Evolutionary conservation across 1,140 invertebrate species (phyloP).

Genomic region (Harpegnathos saltator): DNA sequence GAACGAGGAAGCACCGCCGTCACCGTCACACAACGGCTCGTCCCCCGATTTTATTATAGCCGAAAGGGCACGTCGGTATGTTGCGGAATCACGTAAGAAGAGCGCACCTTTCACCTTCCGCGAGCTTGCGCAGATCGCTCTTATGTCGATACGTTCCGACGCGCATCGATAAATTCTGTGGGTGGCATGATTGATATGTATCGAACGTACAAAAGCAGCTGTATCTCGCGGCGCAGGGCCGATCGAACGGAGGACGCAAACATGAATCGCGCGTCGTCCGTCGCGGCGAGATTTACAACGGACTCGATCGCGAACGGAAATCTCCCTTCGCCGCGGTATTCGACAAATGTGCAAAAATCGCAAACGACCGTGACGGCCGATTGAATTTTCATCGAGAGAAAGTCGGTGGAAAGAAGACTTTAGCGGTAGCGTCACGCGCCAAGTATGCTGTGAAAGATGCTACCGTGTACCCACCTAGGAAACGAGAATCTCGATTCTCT

Average conservation of each 20-base stretch:
- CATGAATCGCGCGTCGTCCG: neutral
- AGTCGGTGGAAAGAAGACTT: too few species aligned
- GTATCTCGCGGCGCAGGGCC: neutral
- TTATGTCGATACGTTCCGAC: constrained; percentile 50
- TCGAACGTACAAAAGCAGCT: constrained; percentile 47
- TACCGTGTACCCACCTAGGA: too few species aligned
- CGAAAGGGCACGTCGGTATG: constrained; percentile 78
- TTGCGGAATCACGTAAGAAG: constrained; percentile 83
- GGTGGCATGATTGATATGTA: constrained; percentile 41
- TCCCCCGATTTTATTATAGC: constrained; percentile 68
- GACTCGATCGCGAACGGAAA: neutral
- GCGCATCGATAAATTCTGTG: constrained; percentile 39
- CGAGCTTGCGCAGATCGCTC: constrained; percentile 40
- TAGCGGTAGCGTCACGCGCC: too few species aligned
- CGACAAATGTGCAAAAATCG: neutral
- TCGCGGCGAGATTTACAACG: neutral
- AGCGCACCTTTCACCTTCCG: constrained; percentile 81
- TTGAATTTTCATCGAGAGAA: neutral
- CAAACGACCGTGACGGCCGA: neutral
- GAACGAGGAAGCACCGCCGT: constrained; percentile 66
- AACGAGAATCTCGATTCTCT: too few species aligned
- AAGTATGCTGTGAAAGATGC: too few species aligned
- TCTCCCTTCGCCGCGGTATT: neutral
- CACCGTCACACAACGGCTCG: neutral
- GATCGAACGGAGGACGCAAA: neutral